Evolutionary conservation across 2,888 invertebrate species (phyloP), one percentile per base, ranked within the genome.

Genomic region (Celastrina argiolus): DNA sequence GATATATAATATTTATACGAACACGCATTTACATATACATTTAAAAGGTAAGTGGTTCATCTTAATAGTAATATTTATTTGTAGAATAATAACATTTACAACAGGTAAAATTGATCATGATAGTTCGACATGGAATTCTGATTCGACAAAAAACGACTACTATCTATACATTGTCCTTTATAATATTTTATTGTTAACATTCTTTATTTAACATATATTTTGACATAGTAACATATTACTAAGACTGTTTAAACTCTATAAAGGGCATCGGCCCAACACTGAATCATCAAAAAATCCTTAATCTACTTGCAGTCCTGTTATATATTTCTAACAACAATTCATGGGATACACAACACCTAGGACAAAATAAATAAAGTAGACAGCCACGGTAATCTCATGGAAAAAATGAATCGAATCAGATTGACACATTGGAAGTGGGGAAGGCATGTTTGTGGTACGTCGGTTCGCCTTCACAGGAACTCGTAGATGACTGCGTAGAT

Each of bases 401-500:
- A 59, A 31, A n/a, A 22, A 59, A 34, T 26, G 45, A 18, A 22
- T 51, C 10, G 22, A 51, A 26, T 16, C 45, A 18, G 45, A 61
- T 51, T 51, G 56, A 59, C 56, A 66, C 22, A 10, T 10, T 22
- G 58, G 18, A 18, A 45, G n/a, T 66, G 22, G 51, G 41, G 58
- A 59, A 42, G 59, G 58, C 64, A 64, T 16, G 26, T 2, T 10
- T 18, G 26, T 51, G 71, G 71, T 71, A 70, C 72, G 68, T 67
- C 65, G 58, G 64, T 42, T 63, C 51, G 69, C 69, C 68, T 80
- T 81, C 71, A 83, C 72, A 84, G 75, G 68, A 81, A 81, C 69
- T 81, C 81, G 69, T 76, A 74, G 66, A 84, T 78, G 74, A 78
- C 70, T 56, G 74, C 75, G 74, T 76, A 80, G 36, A 85, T 74